Conservation (phyloP, 2,888 invertebrate genomes). For the Metellina segmentata region DNA sequence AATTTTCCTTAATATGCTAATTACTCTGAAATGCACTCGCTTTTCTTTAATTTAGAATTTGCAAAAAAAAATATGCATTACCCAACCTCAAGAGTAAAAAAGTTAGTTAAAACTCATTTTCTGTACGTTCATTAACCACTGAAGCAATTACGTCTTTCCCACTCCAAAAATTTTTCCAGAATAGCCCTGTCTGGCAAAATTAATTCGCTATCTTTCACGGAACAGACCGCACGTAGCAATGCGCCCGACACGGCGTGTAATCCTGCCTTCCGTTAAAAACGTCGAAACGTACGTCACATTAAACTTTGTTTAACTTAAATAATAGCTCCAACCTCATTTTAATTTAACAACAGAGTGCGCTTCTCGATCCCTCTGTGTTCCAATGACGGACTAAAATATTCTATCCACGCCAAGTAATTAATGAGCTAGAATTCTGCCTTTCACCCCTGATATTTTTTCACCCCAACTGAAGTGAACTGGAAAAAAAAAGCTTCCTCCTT, state of each 20-base stretch:
- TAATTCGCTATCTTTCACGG: constrained; percentile 15
- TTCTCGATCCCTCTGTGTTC: background rate
- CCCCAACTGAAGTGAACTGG: background rate
- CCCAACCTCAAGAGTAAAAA: background rate
- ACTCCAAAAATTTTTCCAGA: background rate
- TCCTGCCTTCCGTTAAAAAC: constrained; percentile 17
- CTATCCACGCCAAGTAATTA: constrained; percentile 43
- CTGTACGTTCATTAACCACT: constrained; percentile 30
- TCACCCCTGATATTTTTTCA: constrained; percentile 12
- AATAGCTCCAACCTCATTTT: constrained; percentile 55
- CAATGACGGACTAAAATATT: constrained; percentile 35
- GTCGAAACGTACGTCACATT: constrained; percentile 52
- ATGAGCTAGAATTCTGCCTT: constrained; percentile 42
- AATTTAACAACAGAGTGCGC: constrained; percentile 56
- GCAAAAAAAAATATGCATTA: background rate
- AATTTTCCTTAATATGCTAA: background rate
- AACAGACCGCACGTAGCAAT: background rate
- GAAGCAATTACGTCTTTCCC: constrained; percentile 20
- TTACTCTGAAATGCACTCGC: background rate
- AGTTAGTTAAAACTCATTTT: background rate
- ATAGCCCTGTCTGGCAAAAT: constrained; percentile 31
- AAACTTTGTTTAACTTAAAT: constrained; percentile 66
- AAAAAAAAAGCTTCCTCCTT: background rate
- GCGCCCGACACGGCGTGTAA: constrained; percentile 19
- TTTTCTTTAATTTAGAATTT: background rate